Percentiles rank a stretch among this genome's conserved stretches.
Conservation (phyloP, 2,888 invertebrate genomes). For the Argyra leucocephala region DNA sequence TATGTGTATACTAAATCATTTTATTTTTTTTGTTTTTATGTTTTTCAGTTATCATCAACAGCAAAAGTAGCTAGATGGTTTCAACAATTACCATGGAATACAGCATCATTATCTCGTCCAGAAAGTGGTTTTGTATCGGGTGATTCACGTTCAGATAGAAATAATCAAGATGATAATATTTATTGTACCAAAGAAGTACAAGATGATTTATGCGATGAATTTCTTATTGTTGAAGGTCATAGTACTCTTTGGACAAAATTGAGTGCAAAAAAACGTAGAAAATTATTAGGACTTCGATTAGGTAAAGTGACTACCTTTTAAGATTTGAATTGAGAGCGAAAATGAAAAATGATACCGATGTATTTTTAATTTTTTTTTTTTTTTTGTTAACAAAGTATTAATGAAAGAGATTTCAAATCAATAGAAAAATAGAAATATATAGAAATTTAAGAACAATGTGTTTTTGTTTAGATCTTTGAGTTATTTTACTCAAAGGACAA, state of each 20-base stretch:
- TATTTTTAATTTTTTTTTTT: background rate
- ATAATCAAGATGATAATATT: constrained; percentile 42
- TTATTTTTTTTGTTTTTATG: constrained; percentile 21
- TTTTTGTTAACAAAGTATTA: too few species aligned
- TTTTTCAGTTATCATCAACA: constrained; percentile 59
- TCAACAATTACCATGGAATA: constrained; percentile 51
- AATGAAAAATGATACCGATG: background rate
- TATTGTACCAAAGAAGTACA: constrained; percentile 36
- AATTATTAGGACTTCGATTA: constrained; percentile 57
- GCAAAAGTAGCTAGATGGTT: constrained; percentile 78
- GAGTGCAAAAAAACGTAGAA: constrained; percentile 60
- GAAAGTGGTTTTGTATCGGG: constrained; percentile 71
- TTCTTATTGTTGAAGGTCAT: constrained; percentile 56
- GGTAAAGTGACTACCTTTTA: constrained; percentile 64
- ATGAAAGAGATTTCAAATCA: too few species aligned
- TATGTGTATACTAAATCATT: too few species aligned
- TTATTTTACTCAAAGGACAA: too few species aligned
- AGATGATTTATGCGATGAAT: constrained; percentile 48
- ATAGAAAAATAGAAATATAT: too few species aligned
- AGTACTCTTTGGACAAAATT: constrained; percentile 58
- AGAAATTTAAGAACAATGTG: too few species aligned
- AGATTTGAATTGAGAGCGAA: constrained; percentile 22
- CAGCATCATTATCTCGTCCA: constrained; percentile 57
- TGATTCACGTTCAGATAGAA: constrained; percentile 48
- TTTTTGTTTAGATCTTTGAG: too few species aligned